phyloP scores from a whole-genome alignment of 2,888 invertebrate species.

The Cosmopolites sordidus region DNA sequence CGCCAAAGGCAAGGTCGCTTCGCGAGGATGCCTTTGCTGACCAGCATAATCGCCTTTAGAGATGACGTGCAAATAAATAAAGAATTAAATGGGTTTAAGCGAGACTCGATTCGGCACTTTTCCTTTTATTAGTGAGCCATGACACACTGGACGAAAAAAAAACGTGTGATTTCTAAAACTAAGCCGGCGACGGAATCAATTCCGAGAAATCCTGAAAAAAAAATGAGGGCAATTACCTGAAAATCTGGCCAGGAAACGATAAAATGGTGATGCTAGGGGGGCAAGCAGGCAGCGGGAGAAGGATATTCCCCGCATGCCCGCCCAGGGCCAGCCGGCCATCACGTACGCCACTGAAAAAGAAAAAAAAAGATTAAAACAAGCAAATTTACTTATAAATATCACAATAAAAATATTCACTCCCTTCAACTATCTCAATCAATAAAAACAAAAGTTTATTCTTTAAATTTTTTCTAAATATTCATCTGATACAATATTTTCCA shows the following conservation, averaged over 20 bases:
- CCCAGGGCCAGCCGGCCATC: conserved; percentile 46
- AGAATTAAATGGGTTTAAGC: conserved; percentile 5
- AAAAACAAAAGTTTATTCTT: too few relatives aligned
- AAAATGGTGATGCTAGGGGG: conserved; percentile 49
- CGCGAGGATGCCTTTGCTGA: background rate
- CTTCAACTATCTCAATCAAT: too few relatives aligned
- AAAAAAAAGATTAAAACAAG: conserved; percentile 25
- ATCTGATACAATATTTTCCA: too few relatives aligned
- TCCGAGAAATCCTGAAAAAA: background rate
- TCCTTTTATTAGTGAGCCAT: background rate
- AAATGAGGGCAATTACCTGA: conserved; percentile 53
- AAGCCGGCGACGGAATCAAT: background rate
- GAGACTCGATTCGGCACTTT: background rate
- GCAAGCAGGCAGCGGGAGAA: conserved; percentile 45
- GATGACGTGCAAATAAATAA: conserved; percentile 14
- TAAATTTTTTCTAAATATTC: too few relatives aligned
- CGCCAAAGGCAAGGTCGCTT: conserved; percentile 26
- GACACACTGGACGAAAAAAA: background rate
- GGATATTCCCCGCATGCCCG: conserved; percentile 29
- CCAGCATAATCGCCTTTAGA: background rate
- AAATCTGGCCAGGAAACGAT: conserved; percentile 57
- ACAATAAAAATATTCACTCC: too few relatives aligned
- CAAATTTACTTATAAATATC: too few relatives aligned
- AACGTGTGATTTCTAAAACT: background rate
- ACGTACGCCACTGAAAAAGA: conserved; percentile 53